These are phyloP conservation scores for Eulemur rufifrons DNA, from an alignment of 2,113 vertebrate genomes.

Conservation along the genomic window DNA sequence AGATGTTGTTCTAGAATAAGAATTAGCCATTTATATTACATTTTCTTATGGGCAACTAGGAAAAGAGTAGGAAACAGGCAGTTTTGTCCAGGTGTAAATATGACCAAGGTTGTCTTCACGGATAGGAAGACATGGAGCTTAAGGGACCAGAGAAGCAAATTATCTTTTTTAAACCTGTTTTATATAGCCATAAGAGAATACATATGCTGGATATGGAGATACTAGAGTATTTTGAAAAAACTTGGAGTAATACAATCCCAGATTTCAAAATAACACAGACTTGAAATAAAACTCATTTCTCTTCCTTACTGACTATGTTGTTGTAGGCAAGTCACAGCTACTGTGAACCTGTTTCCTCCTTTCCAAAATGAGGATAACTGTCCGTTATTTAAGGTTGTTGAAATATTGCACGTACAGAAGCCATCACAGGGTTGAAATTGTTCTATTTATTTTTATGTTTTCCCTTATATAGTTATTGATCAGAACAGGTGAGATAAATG, in stretches of 20 bases:
- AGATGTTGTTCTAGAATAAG: not conserved
- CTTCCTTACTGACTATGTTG: not conserved
- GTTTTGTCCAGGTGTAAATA: not conserved
- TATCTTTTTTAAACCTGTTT: not conserved
- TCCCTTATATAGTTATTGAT: not conserved
- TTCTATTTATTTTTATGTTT: conserved; percentile 1
- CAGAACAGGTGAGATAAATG: not conserved
- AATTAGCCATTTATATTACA: not conserved
- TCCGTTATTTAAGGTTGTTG: not conserved
- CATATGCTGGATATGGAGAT: not conserved
- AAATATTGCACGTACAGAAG: not conserved
- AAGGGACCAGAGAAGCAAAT: not conserved
- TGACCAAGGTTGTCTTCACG: not conserved
- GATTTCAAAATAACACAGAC: not conserved
- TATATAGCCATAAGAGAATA: not conserved
- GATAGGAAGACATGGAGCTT: not conserved
- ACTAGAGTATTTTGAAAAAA: not conserved
- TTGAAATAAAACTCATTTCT: not conserved
- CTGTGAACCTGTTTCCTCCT: not conserved
- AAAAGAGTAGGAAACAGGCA: not conserved
- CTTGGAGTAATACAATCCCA: not conserved
- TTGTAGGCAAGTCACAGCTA: not conserved
- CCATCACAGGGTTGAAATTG: not conserved
- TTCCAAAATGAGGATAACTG: not conserved
- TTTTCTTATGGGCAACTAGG: not conserved